Conservation (phyloP, 2,113 vertebrate species). For the Epinephelus moara region DNA sequence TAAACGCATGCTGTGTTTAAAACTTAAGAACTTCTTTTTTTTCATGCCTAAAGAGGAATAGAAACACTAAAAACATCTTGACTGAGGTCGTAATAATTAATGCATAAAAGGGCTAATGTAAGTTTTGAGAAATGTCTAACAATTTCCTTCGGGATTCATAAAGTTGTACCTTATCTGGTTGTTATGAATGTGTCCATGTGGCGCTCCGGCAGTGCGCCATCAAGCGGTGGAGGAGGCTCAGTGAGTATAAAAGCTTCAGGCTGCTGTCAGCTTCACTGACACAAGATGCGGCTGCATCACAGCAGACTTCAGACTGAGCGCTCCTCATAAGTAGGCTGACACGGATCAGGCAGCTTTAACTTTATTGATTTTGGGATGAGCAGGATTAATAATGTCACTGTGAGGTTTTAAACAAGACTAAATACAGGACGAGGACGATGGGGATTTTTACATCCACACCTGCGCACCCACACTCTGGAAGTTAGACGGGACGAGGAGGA, state of each 20-base stretch:
- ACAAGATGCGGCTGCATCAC: constrained; percentile 11
- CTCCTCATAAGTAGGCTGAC: background rate
- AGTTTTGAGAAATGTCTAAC: no score
- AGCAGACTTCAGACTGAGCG: background rate
- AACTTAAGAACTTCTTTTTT: no score
- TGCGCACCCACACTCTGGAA: constrained; percentile 1
- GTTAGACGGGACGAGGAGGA: background rate
- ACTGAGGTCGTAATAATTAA: no score
- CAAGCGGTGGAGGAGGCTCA: background rate
- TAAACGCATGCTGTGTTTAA: no score
- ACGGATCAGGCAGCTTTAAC: background rate
- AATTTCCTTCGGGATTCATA: no score
- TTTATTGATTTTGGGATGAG: background rate
- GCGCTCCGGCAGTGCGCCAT: constrained; percentile 37
- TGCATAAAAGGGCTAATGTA: no score
- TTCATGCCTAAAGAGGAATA: no score
- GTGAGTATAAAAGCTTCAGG: constrained; percentile 67
- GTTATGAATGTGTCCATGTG: background rate
- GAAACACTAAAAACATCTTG: no score
- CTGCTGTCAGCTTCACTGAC: constrained; percentile 17
- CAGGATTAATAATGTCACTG: background rate
- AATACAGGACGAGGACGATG: constrained; percentile 21
- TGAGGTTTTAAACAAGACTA: background rate
- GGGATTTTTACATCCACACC: background rate
- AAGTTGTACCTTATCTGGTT: no score